These are phyloP conservation scores for Agriopis marginaria DNA, from an alignment of 2,888 invertebrate species.

Conservation along the genomic window DNA sequence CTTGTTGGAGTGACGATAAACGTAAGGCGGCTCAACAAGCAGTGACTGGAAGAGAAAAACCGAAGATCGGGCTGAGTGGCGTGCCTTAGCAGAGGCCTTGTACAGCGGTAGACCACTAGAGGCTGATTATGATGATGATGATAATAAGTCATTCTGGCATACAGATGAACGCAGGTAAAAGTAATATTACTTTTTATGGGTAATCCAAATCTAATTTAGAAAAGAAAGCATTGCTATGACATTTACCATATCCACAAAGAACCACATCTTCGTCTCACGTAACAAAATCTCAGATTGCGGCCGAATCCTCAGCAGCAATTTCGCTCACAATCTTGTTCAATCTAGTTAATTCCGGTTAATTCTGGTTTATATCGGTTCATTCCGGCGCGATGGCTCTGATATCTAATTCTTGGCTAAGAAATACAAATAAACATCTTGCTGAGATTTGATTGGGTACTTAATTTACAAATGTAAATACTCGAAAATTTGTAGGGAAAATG, in stretches of 20 bases:
- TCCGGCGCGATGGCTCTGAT: slow-evolving; percentile 33
- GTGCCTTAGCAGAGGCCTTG: no score
- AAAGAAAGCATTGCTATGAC: not conserved
- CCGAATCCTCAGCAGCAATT: slow-evolving; percentile 59
- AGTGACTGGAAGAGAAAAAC: no score
- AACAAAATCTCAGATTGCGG: slow-evolving; percentile 56
- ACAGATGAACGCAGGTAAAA: no score
- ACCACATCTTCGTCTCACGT: slow-evolving; percentile 24
- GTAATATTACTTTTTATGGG: no score
- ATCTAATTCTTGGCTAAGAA: slow-evolving; percentile 43
- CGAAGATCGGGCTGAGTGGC: no score
- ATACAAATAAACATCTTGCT: slow-evolving; percentile 46
- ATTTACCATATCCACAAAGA: slow-evolving; percentile 28
- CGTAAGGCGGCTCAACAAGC: no score
- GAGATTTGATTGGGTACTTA: slow-evolving; percentile 23
- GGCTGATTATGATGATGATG: no score
- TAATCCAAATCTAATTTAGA: no score
- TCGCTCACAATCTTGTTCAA: slow-evolving; percentile 63
- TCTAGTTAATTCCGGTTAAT: slow-evolving; percentile 61
- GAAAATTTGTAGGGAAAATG: not conserved
- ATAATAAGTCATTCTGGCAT: no score
- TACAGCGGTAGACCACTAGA: no score
- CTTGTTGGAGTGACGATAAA: no score
- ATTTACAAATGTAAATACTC: slow-evolving; percentile 22
- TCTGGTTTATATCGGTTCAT: slow-evolving; percentile 50